Evolutionary conservation across 2,888 invertebrate genomes (phyloP).

Genomic region (Eristalis intricaria): DNA sequence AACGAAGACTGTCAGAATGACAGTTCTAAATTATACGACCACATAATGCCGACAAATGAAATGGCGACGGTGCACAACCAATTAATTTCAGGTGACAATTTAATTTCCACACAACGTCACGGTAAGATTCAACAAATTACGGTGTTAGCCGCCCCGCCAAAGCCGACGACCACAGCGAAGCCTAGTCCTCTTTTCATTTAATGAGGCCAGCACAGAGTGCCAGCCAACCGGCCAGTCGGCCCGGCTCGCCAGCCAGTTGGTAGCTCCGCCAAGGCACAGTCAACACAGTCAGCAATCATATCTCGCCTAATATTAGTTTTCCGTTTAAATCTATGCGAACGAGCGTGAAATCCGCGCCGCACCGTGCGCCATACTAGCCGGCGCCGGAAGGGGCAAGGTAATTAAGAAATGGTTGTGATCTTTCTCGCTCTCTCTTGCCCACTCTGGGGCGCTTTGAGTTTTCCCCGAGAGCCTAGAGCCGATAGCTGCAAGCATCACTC

Average conservation of each 20-base stretch:
- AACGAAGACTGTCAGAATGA: slow-evolving; percentile 41
- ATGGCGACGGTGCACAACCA: slow-evolving; percentile 70
- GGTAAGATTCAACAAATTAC: slow-evolving; percentile 65
- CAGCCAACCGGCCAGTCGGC: background rate
- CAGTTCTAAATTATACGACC: slow-evolving; percentile 47
- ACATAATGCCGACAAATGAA: slow-evolving; percentile 10
- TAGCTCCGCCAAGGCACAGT: slow-evolving; percentile 30
- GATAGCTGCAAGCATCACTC: slow-evolving; percentile 31
- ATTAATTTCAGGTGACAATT: slow-evolving; percentile 80
- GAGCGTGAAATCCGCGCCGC: slow-evolving; percentile 61
- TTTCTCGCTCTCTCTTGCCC: background rate
- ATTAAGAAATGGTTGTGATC: slow-evolving; percentile 57
- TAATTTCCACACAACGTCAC: slow-evolving; percentile 75
- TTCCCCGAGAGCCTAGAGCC: slow-evolving; percentile 37
- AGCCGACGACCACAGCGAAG: slow-evolving; percentile 15
- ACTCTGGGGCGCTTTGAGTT: slow-evolving; percentile 32
- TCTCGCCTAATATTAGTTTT: slow-evolving; percentile 69
- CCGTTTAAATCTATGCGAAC: slow-evolving; percentile 68
- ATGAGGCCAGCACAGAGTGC: background rate
- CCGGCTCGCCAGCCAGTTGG: slow-evolving; percentile 28
- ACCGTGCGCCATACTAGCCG: slow-evolving; percentile 30
- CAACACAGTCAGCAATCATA: slow-evolving; percentile 61
- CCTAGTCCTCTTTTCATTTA: background rate
- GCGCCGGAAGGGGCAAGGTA: slow-evolving; percentile 45
- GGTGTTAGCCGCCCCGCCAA: slow-evolving; percentile 30